These are phyloP conservation scores for Coregonus sp. DNA, from an alignment of 2,797 vertebrate genomes.

Conservation along the genomic window DNA sequence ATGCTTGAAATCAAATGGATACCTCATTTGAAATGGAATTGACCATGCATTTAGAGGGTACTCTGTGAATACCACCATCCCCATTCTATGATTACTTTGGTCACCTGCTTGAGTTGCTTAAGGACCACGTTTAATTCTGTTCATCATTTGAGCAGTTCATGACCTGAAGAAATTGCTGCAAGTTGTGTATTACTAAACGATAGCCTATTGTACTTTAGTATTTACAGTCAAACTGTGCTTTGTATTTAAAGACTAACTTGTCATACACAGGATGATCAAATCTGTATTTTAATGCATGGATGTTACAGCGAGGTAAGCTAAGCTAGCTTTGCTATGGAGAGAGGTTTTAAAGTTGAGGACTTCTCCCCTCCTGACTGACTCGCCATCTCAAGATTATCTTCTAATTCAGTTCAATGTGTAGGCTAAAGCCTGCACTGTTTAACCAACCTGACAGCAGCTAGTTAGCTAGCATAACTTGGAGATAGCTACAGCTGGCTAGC, in stretches of 20 bases:
- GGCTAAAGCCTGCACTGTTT: too few species aligned
- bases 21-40: slow-evolving; percentile 1
- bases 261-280: neutral
- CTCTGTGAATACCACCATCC: neutral
- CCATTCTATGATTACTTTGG: neutral
- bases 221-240: neutral
- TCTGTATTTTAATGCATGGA: neutral
- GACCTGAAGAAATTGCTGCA: neutral
- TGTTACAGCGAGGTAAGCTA: neutral
- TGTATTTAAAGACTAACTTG: neutral
- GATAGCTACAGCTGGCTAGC: too few species aligned
- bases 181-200: neutral
- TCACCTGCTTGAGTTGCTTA: neutral
- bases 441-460: too few species aligned
- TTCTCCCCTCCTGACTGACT: too few species aligned
- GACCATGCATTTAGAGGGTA: neutral
- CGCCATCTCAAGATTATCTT: too few species aligned
- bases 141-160: neutral
- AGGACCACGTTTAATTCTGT: neutral
- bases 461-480: too few species aligned
- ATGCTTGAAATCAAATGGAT: neutral
- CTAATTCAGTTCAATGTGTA: too few species aligned
- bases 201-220: neutral
- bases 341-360: too few species aligned
- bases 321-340: too few species aligned